Evolutionary conservation across 2,888 invertebrate genomes (phyloP), one percentile per base, ranked within the genome.

Genomic region (Drosophila seclusa): DNA sequence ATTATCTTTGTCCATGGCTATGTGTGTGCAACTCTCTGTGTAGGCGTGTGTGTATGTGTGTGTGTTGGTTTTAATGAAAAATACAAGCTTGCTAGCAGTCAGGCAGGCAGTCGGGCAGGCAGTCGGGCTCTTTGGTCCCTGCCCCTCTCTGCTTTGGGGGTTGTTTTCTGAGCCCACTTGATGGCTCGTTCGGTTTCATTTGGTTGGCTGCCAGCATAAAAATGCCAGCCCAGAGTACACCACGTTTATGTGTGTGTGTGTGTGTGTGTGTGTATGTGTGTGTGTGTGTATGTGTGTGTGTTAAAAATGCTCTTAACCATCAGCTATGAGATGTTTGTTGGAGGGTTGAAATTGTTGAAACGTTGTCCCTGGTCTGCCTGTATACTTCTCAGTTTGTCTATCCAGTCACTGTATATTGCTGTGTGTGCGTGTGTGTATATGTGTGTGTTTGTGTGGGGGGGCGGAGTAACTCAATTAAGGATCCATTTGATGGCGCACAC

Each of bases 391-490:
- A 75, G 67, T 73, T 68, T 80, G 72, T 69, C 84, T 77, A 68
- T 69, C 68, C 32, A 52, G 59, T 68, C 76, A 63, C 59, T 45
- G 24, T 27, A 45, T 24, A 45, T 24, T 24, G 45, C 24, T 40
- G n/a, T n/a, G 40, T 40, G 10, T 40, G 18, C 10, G 18, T 63
- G 24, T 64, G 62, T n/a, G 32, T 64, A 24, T 52, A 40, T 50
- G 24, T 66, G 27, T 57, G 32, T 68, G 8, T 73, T 61, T 75
- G 68, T 78, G 76, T 72, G 70, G 87, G 89, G 91, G 91, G 92
- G 93, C 91, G 92, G 93, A 92, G 93, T 93, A 93, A 93, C 92
- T 93, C 90, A 93, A 93, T 93, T 93, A 93, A 90, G 93, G 92
- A 93, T 93, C 92, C 93, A 93, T 93, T 93, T 93, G 93, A 93